Evolutionary conservation across 2,113 vertebrate species (phyloP), one percentile per base, ranked within the genome.

Genomic region (Petrocephalus zakoni): DNA sequence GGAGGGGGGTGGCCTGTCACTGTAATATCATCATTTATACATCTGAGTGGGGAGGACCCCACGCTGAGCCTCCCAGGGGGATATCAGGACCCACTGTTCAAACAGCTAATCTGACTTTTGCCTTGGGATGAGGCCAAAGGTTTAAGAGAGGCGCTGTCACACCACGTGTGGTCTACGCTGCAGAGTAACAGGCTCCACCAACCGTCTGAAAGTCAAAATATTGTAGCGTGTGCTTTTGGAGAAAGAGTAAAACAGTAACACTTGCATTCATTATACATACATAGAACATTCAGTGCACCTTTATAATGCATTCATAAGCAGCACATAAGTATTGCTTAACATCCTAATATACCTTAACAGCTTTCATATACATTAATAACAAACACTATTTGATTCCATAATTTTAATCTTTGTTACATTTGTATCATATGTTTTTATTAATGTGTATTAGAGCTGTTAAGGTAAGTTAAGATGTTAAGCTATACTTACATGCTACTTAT

Each of bases 61-160:
- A 29, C 34, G 21, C 15, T 42, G 37, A 61, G 85, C 17, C 51
- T 85, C 68, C 72, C 49, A 52, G 55, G 19, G 29, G 75, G 90
- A 92, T 92, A 91, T 91, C 93, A 93, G 91, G 89, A 92, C 88
- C 92, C 90, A 11, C 81, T 83, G 46, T 49, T 90, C 75, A 91
- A 91, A 92, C 87, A 92, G 91, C 93, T 92, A 92, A 92, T 93
- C 90, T 90, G 92, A 92, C 92, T 91, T 88, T 91, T 15, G n/a
- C 53, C 61, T 89, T 90, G 91, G 92, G 89, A 83, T 46, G 34
- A n/a, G 83, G 92, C 90, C 92, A 92, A 90, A 72, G 42, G 17
- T 84, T 11, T 25, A 46, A 83, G 58, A 88, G 75, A 64, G 37
- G 90, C 42, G 89, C 25, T 82, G 64, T 53, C 78, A 88, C 46